phyloP scores from a whole-genome alignment of 2,888 invertebrate species.

The Lasioglossum zephyrum region DNA sequence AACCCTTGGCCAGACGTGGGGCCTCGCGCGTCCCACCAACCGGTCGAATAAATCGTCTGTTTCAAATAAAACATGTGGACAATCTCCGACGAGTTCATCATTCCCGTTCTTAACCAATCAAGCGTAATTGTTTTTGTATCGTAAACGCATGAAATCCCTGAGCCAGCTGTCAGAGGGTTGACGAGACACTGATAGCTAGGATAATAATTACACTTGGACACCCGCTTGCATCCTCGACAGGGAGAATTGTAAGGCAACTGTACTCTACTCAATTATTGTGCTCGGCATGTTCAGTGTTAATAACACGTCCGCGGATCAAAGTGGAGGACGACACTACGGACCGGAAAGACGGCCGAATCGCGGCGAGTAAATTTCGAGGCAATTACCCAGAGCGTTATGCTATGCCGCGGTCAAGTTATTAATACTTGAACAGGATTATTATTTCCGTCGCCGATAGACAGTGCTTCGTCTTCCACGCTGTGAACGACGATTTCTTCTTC shows the following conservation, averaged over 20 bases:
- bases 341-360: conserved; percentile 38
- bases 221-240: not conserved
- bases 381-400: conserved; percentile 37
- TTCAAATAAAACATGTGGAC: conserved; percentile 37
- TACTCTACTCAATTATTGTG: not conserved
- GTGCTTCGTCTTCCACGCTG: conserved; percentile 52
- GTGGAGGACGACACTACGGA: conserved; percentile 1
- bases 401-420: conserved; percentile 63
- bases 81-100: not conserved
- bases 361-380: conserved; percentile 38
- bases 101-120: not conserved
- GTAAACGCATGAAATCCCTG: not conserved
- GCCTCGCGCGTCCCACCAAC: not conserved
- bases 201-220: not conserved
- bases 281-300: not conserved
- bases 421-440: conserved; percentile 69
- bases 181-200: not conserved
- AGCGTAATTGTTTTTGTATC: no score
- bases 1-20: not conserved
- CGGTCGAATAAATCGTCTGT: conserved; percentile 9
- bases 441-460: conserved; percentile 55
- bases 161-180: not conserved
- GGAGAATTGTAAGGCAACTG: not conserved
- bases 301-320: not conserved
- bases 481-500: conserved; percentile 43